Percentiles rank a stretch among this genome's conserved stretches.
These are phyloP conservation scores for Sebastes baramenuke DNA, from an alignment of 2,797 vertebrate species.

Conservation along the genomic window DNA sequence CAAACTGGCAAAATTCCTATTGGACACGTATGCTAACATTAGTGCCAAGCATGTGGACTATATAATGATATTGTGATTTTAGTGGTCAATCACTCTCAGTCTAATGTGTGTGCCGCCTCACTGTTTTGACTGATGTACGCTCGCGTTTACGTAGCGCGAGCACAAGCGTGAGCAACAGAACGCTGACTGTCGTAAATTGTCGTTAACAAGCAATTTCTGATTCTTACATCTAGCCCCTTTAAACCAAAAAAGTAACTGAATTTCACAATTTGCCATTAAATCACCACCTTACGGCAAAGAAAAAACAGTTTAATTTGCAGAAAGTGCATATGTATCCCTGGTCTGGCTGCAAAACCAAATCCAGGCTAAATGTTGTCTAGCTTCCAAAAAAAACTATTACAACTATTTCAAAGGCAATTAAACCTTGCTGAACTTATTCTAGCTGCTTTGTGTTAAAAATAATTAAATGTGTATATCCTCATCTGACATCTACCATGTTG, in stretches of 20 bases:
- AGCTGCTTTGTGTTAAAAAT: not conserved
- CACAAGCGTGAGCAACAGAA: too few relatives aligned
- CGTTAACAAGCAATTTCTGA: too few relatives aligned
- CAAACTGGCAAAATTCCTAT: too few relatives aligned
- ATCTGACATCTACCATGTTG: not conserved
- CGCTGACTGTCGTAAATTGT: not conserved
- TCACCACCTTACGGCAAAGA: not conserved
- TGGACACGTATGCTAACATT: too few relatives aligned
- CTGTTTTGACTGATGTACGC: too few relatives aligned
- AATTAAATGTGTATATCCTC: not conserved
- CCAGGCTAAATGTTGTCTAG: not conserved
- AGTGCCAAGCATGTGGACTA: too few relatives aligned
- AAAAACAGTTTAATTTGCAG: not conserved
- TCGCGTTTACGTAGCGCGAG: too few relatives aligned
- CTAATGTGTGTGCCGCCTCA: too few relatives aligned
- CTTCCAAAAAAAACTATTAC: not conserved
- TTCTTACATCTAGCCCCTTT: too few relatives aligned
- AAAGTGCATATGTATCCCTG: not conserved
- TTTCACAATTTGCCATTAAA: not conserved
- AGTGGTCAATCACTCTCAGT: too few relatives aligned
- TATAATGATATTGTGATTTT: too few relatives aligned
- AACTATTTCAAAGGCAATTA: slow-evolving; percentile 3
- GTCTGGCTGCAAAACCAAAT: not conserved
- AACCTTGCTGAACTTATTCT: not conserved
- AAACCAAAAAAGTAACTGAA: not conserved